Evolutionary conservation across 2,888 invertebrate species (phyloP), one percentile per base, ranked within the genome.

Genomic region (Aromia moschata): DNA sequence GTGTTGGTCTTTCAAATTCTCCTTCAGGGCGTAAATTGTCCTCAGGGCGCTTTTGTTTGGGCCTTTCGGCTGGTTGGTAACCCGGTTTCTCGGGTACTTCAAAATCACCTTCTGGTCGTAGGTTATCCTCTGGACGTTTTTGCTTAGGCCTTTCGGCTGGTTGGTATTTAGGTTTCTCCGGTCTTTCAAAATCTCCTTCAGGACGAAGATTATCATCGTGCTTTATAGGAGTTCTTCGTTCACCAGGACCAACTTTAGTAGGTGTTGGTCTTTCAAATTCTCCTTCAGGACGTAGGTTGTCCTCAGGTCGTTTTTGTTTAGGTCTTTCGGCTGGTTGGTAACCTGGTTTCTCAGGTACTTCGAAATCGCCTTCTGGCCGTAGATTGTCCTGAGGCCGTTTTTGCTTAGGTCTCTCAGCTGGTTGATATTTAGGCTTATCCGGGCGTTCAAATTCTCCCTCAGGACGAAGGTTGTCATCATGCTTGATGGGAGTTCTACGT

Each of bases 351-450:
- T 79, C 45, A 38, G 81, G 81, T 70, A 76, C 70, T 38, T 80
- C 79, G 65, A 85, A 85, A 0, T 86, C 85, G 1, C 88, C 88
- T 74, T 87, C 88, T 0, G 85, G 84, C 43, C 77, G 81, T 2
- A 81, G 62, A 59, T 85, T 84, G 55, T 80, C 80, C 53, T 77
- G 73, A 0, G 76, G 80, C 37, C 64, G 68, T 38, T 72, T 79
- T 25, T 25, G 25, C 9, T 25, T 4, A 12, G 80, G 74, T 41
- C 82, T 74, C 62, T 84, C 83, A 0, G 77, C 83, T 0, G 83
- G 82, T 7, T 75, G 75, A 7, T 77, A 71, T 9, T 79, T 71
- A 0, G 80, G 74, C 47, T 80, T 81, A 46, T 81, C 78, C 2
- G 82, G 84, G 41, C 78, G 74, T 63, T 86, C 81, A 77, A 82